Percentiles rank a stretch among this genome's conserved stretches.
phyloP scores from a whole-genome alignment of 2,113 vertebrate species.

The Cyphomyrus discorhynchus region DNA sequence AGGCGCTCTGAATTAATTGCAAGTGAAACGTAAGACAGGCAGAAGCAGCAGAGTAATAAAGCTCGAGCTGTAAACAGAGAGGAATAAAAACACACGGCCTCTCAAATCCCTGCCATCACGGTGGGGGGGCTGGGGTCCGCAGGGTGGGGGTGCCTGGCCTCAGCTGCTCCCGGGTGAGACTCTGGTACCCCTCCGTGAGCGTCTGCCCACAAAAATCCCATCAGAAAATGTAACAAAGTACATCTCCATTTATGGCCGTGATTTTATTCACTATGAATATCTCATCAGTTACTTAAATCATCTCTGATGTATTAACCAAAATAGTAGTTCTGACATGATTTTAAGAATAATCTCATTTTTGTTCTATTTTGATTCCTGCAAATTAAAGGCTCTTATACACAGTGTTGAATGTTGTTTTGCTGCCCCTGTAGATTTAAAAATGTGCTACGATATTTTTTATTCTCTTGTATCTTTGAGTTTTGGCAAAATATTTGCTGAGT shows the following conservation, averaged over 20 bases:
- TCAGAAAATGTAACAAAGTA: not conserved
- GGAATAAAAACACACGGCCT: constrained; percentile 37
- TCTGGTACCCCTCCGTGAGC: not conserved
- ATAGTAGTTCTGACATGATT: not conserved
- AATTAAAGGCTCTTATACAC: not conserved
- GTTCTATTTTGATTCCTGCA: not conserved
- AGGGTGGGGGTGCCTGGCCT: not conserved
- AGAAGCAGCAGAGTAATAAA: constrained; percentile 48
- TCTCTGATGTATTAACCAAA: not conserved
- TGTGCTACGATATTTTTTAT: not conserved
- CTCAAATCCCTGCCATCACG: not conserved
- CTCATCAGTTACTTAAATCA: not conserved
- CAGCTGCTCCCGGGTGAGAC: not conserved
- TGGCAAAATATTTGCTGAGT: not conserved
- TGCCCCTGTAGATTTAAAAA: not conserved
- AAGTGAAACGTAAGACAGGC: constrained; percentile 49
- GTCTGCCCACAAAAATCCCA: not conserved
- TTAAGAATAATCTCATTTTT: not conserved
- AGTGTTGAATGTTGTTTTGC: not conserved
- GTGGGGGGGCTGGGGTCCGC: not conserved
- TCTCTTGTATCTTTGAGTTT: not conserved
- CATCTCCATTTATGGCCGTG: not conserved
- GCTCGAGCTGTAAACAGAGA: constrained; percentile 32
- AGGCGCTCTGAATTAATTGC: constrained; percentile 45
- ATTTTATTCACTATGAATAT: not conserved